Base-by-base conservation (phyloP, 2,888 invertebrate genomes). In the Gnatocerus cornutus region DNA sequence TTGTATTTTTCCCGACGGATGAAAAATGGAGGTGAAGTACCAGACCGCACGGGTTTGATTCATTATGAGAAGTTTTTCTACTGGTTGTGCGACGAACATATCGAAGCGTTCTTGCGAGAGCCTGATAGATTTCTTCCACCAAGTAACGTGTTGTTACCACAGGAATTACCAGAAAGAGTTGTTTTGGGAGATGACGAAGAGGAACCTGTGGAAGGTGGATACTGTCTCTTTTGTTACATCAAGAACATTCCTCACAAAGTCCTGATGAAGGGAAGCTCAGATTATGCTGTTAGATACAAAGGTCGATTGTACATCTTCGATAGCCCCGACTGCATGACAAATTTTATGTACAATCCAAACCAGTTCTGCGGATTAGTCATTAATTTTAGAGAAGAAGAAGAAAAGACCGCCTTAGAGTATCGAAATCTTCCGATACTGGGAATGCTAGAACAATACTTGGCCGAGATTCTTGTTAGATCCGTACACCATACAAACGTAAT, bases 221-320 rank as follows among this genome's bases (percentile, higher is more conserved):
- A 86, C 68, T 92, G 92, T 78, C 84, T 90, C 21, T 89, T 91
- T 0, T 89, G 89, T 27, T 91, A 89, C 76, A 87, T 87, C 50
- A 86, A 88, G 71, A 85, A 87, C 74, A 81, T 88, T 66, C 89
- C 89, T 1, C 75, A 83, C 0, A 86, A 87, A 72, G 83, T 80
- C 58, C 77, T 89, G 14, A 76, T 82, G 27, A 81, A 80, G 43
- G 91, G 91, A 0, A 79, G 74, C 45, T 73, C 81, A 27, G 79
- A 86, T 12, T 85, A 84, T 65, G 88, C 88, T 3, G 87, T 87
- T 1, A 79, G 79, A 33, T 90, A 88, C 79, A 82, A 82, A 63
- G 85, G 87, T 16, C 84, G 84, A 71, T 82, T 86, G 2, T 91
- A 89, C 77, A 80, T 91, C 12, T 90, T 91, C 79, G 89, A 90